Percentiles rank a stretch among this genome's conserved stretches.
These are phyloP conservation scores for Psittacula derbiana DNA, from an alignment of 2,797 vertebrate genomes.

Conservation along the genomic window DNA sequence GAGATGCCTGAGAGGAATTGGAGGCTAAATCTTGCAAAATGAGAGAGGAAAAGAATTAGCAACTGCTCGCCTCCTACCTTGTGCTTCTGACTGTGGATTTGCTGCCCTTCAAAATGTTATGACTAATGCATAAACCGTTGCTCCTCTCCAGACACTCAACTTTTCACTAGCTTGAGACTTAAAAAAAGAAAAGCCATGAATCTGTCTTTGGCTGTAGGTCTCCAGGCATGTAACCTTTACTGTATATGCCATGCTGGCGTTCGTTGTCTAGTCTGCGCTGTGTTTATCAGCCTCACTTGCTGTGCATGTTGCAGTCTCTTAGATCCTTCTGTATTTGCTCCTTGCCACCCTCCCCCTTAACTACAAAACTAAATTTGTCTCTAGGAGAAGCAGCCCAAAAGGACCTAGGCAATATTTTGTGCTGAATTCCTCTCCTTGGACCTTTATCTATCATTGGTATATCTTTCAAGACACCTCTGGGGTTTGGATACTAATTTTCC, in stretches of 20 bases:
- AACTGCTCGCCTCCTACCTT: neutral
- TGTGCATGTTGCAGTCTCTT: neutral
- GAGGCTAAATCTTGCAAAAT: neutral
- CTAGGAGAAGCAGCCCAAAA: neutral
- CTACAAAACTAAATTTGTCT: neutral
- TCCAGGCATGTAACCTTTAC: slow-evolving; percentile 42
- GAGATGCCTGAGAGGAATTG: neutral
- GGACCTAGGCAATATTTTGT: neutral
- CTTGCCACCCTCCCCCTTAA: neutral
- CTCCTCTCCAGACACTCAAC: slow-evolving; percentile 29
- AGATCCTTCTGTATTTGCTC: neutral
- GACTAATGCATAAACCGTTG: slow-evolving; percentile 12
- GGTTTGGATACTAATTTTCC: slow-evolving; percentile 76
- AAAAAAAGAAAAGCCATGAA: neutral
- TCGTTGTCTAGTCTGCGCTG: neutral
- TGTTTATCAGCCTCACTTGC: neutral
- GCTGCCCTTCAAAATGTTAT: slow-evolving; percentile 31
- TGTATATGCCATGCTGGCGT: neutral
- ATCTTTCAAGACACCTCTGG: slow-evolving; percentile 59
- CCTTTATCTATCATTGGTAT: slow-evolving; percentile 58
- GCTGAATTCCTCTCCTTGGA: neutral
- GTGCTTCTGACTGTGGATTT: neutral
- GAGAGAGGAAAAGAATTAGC: neutral
- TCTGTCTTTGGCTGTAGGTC: slow-evolving; percentile 31
- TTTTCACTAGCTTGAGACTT: slow-evolving; percentile 4